Percentiles rank a stretch among this genome's conserved stretches.
phyloP scores from a whole-genome alignment of 1,140 invertebrate genomes.

The Leptestheria dahalacensis region DNA sequence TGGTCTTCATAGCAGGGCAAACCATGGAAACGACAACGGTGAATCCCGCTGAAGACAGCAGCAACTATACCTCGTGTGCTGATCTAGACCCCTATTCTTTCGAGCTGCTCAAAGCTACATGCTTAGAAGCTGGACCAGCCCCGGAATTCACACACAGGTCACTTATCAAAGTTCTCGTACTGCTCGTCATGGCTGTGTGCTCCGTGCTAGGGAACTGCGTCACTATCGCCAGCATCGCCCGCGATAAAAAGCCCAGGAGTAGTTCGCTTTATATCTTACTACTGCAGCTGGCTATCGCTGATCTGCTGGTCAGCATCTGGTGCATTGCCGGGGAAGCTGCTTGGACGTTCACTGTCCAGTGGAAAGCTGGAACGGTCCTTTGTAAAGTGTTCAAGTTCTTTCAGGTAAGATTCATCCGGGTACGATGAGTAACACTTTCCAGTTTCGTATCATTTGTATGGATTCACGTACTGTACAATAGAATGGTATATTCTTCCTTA shows the following conservation, averaged over 20 bases:
- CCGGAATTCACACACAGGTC: background rate
- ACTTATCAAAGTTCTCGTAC: slow-evolving; percentile 25
- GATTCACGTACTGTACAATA: too few relatives aligned
- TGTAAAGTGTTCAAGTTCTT: slow-evolving; percentile 69
- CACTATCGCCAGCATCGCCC: slow-evolving; percentile 53
- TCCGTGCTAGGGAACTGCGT: slow-evolving; percentile 55
- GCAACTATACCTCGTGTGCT: too few relatives aligned
- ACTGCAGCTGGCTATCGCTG: slow-evolving; percentile 35
- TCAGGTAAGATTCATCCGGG: slow-evolving; percentile 36
- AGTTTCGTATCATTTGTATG: too few relatives aligned
- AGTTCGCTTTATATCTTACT: background rate
- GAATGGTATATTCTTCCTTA: too few relatives aligned
- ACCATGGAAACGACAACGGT: too few relatives aligned
- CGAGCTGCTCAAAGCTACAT: too few relatives aligned
- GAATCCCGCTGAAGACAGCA: too few relatives aligned
- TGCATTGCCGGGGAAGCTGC: slow-evolving; percentile 60
- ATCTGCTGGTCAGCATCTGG: slow-evolving; percentile 59
- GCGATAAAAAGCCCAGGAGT: slow-evolving; percentile 30
- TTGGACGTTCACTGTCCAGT: slow-evolving; percentile 61
- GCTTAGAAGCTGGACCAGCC: background rate
- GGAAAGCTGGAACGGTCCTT: slow-evolving; percentile 54
- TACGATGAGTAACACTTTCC: too few relatives aligned
- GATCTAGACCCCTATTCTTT: too few relatives aligned
- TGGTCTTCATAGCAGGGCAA: too few relatives aligned
- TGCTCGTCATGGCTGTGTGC: slow-evolving; percentile 47